A percentile compares a stretch with the other conserved stretches of the same genome.
These are phyloP conservation scores for Etheostoma nigrum DNA, from an alignment of 2,797 vertebrate species.

Conservation along the genomic window DNA sequence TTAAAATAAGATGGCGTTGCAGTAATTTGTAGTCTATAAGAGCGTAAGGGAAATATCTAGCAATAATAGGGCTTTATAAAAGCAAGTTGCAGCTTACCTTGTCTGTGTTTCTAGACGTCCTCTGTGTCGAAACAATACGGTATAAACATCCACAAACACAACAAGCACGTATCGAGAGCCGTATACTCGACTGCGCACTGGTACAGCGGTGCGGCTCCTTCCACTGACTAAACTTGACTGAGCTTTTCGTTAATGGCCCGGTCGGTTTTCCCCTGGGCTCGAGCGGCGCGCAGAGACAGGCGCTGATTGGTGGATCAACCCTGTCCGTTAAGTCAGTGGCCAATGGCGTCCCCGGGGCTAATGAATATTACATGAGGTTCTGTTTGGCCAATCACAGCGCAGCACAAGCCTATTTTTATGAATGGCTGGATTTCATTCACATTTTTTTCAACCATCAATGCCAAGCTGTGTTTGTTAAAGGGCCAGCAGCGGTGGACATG, in stretches of 20 bases:
- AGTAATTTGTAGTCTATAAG: slow-evolving; percentile 42
- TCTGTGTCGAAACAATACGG: slow-evolving; percentile 26
- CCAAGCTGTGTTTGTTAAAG: slow-evolving; percentile 79
- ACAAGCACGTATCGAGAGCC: slow-evolving; percentile 37
- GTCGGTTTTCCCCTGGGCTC: slow-evolving; percentile 72
- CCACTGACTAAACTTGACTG: slow-evolving; percentile 85
- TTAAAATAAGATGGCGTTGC: slow-evolving; percentile 83
- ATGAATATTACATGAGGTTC: slow-evolving; percentile 66
- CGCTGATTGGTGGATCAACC: slow-evolving; percentile 66
- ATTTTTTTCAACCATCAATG: slow-evolving; percentile 58
- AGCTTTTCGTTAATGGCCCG: slow-evolving; percentile 79
- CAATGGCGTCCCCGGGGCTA: slow-evolving; percentile 60
- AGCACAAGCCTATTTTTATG: slow-evolving; percentile 84
- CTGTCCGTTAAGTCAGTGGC: slow-evolving; percentile 64
- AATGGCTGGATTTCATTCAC: slow-evolving; percentile 90
- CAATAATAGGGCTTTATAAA: not conserved
- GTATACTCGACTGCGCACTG: slow-evolving; percentile 20
- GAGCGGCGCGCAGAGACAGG: slow-evolving; percentile 38
- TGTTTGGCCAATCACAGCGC: slow-evolving; percentile 74
- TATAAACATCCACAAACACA: slow-evolving; percentile 70
- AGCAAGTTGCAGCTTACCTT: slow-evolving; percentile 71
- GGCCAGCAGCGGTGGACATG: slow-evolving; percentile 63
- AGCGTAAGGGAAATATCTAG: slow-evolving; percentile 34
- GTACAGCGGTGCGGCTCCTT: slow-evolving; percentile 49
- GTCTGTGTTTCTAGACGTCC: slow-evolving; percentile 28